Base-by-base conservation (phyloP, 2,113 vertebrate genomes). In the Thinocorus orbignyianus region DNA sequence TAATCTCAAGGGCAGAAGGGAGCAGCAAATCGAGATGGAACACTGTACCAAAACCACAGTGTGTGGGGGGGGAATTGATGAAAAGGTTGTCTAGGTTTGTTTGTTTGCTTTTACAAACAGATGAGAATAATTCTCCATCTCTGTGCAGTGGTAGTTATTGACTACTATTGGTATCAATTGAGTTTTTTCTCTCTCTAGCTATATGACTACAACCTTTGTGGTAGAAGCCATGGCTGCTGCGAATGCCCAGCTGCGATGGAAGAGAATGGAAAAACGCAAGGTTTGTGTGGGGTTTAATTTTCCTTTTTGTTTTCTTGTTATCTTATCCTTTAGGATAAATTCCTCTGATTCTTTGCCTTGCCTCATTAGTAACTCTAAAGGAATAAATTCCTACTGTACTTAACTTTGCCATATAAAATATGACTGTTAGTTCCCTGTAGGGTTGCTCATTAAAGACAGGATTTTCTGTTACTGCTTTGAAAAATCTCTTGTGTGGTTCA, bases 171-270 rank as follows among this genome's bases (percentile, higher is more conserved):
- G 42, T 78, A 70, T 4, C 41, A 39, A 1, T 30, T 17, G 64
- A 22, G 49, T 90, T 88, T 86, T 90, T 88, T 86, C 42, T 81
- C 77, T 84, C 57, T 72, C 30, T 95, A 99, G 99, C 97, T 99
- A 99, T 66, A 98, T 99, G 99, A 99, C 99, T 2, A 99, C 99
- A 4, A 99, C 99, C 5, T 99, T 99, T 52, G 99, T 99, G 96
- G 98, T 99, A 24, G 99, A 99, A 98, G 99, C 99, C 79, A 99
- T 99, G 99, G 99, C 99, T 15, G 99, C 99, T 11, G 99, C 99
- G 72, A 99, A 99, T 2, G 99, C 99, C 54, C 99, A 99, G 95
- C 98, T 99, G 81, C 98, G 96, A 90, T 99, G 99, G 99, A 99
- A 99, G 97, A 99, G 98, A 94, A 98, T 99, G 94, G 99, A 99